Evolutionary conservation across 2,113 vertebrate species (phyloP), one percentile per base, ranked within the genome.

Genomic region (Nanorana parkeri): DNA sequence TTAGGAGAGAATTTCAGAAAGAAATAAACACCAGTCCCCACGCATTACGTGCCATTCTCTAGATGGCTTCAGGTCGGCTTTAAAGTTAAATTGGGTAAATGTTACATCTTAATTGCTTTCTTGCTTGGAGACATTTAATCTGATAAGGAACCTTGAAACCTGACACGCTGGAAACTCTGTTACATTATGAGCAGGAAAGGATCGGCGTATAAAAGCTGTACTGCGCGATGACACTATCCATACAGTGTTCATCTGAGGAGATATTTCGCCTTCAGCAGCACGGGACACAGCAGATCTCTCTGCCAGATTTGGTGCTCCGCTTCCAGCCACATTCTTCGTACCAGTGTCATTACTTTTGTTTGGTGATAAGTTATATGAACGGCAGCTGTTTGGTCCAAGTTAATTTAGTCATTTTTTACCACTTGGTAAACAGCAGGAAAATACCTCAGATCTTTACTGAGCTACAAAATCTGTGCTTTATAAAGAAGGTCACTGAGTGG

Each of bases 341-440:
- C 19, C 28, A 17, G 54, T 60, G 56, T 60, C 56, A 74, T 60
- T 36, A 36, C 36, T 21, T 60, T 74, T 10, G 2, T 60, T 74
- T 26, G 16, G 54, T 32, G 26, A 29, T 28, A 74, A n/a, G 26
- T 29, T 74, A 36, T 55, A 16, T 60, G 51, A 74, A 36, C 28
- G 60, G 71, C 71, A 74, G 29, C 54, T 74, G 71, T 23, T 29
- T 60, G 55, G 54, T 60, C n/a, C 55, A 58, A 28, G 60, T 58
- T 74, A 60, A 29, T 58, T 36, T 74, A 55, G 28, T 36, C 4
- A 58, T 74, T 74, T 56, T 58, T 17, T 24, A 23, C 47, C 5
- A 28, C 6, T 28, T 11, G 11, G 23, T 55, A 26, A 19, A 58
- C 28, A 6, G 28, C 20, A 74, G 58, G 3, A 74, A 74, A n/a